Evolutionary conservation across 2,797 vertebrate genomes (phyloP), one percentile per base, ranked within the genome.

Genomic region (Diglossa cyanea): DNA sequence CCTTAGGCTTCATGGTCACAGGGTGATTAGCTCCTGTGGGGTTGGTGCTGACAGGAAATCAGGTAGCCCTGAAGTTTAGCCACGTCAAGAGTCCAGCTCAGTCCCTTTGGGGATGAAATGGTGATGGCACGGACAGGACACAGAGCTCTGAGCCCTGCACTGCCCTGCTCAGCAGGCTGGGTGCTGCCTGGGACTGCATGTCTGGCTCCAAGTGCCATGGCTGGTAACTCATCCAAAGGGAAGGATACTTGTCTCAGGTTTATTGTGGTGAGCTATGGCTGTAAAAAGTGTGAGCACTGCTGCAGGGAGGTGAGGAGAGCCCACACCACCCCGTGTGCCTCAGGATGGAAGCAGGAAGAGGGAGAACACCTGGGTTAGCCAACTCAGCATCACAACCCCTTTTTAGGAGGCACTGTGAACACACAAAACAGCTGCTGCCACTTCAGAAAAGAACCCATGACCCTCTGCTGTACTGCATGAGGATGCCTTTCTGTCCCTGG

Each of bases 1-100:
- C 91, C 85, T 81, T 72, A 35, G 55, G 50, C 70, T 84, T 78
- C 66, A 78, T 8, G 89, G 95, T 93, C 95, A 96, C 70, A 88
- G n/a, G 50, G 21, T 14, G 80, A 92, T 95, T 83, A 65, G 31
- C 76, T 94, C 57, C 65, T 31, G 55, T 63, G 79, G 68, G n/a
- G 6, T 6, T 70, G 60, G 33, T 55, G 60, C 40, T 20, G 58
- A 72, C 2, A 2, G 61, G 31, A 93, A 31, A 35, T 17, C 35
- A 40, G 47, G 58, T 1, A 81, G 75, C 70, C 47, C 78, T 88
- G 89, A 33, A 91, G 63, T 81, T 62, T 30, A 55, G 68, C 85
- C 1, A 6, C 66, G 53, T 48, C 82, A 45, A 37, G 58, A 58
- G 51, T 60, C 24, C 24, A 62, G 35, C 35, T 68, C 47, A 37